Conservation (phyloP, 2,797 vertebrate species). For the Eulemur mongoz region DNA sequence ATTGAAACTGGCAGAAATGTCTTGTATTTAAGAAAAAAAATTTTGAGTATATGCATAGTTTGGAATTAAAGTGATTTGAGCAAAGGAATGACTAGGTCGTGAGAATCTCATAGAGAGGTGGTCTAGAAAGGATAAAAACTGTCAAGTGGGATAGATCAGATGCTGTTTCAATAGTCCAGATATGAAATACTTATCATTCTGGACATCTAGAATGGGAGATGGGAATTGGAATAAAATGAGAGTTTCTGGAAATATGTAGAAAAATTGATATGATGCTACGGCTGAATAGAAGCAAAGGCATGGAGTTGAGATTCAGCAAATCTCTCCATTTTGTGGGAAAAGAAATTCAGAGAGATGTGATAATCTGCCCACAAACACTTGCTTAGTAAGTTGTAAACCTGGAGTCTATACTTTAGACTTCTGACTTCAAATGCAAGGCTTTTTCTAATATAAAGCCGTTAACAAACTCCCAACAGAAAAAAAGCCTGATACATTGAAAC, state of each 20-base stretch:
- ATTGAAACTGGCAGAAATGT: slow-evolving; percentile 2
- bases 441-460: background rate
- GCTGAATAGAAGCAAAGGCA: background rate
- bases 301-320: background rate
- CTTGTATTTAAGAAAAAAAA: background rate
- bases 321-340: background rate
- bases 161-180: background rate
- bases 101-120: background rate
- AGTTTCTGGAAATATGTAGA: background rate
- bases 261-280: background rate
- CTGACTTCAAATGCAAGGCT: background rate
- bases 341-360: background rate
- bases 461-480: background rate
- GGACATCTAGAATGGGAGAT: background rate
- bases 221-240: background rate
- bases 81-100: background rate
- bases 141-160: background rate
- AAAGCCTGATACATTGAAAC: background rate
- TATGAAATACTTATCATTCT: background rate
- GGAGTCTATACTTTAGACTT: background rate
- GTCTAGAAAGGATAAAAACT: background rate
- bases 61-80: background rate
- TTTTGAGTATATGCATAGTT: background rate
- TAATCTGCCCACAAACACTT: background rate
- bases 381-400: background rate